These are phyloP conservation scores for Pseudomyrmex flavicornis DNA, from an alignment of 1,140 invertebrate species.

Conservation along the genomic window DNA sequence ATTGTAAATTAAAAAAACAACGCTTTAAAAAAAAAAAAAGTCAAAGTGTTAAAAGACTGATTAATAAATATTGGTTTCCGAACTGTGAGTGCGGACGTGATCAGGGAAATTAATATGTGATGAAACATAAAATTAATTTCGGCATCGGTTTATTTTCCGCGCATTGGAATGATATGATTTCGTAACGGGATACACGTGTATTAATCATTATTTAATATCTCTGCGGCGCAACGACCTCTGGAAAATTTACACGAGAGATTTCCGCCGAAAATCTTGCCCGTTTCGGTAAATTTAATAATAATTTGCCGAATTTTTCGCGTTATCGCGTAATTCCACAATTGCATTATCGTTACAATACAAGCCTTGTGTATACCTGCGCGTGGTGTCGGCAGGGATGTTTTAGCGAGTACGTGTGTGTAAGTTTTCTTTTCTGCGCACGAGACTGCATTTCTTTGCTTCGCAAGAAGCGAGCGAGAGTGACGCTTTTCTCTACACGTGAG, in stretches of 20 bases:
- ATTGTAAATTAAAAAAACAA: no score
- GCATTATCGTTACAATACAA: neutral
- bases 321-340: neutral
- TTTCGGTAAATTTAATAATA: neutral
- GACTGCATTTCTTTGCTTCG: no score
- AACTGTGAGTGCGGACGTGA: neutral
- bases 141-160: neutral
- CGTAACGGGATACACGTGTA: no score
- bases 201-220: conserved; percentile 13
- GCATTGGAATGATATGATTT: no score
- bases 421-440: no score
- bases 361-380: no score
- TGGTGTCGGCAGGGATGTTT: no score
- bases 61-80: neutral
- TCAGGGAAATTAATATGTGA: neutral
- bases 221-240: neutral
- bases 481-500: no score
- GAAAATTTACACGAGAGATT: neutral
- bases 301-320: neutral
- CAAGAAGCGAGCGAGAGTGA: no score
- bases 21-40: no score
- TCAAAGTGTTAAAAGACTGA: neutral
- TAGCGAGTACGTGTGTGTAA: no score
- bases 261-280: neutral
- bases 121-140: neutral